Base-by-base conservation (phyloP, 2,113 vertebrate species). In the Bufo gargarizans region DNA sequence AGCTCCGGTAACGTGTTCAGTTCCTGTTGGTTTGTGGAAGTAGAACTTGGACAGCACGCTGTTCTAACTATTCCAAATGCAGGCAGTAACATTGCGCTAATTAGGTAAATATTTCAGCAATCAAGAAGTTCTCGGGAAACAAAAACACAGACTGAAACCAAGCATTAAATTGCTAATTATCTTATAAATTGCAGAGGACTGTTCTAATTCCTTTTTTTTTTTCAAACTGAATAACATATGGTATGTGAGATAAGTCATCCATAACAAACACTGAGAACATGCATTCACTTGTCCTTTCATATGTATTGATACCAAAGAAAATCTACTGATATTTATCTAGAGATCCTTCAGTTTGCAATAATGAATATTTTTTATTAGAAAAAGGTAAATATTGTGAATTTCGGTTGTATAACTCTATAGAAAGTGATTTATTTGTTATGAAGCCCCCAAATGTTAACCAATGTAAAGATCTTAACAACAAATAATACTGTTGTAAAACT, bases 21-120 rank as follows among this genome's bases (percentile, higher is more conserved):
- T 74, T 85, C 83, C 65, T 69, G 81, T 83, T 83, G 81, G 81
- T 83, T 83, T 83, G 81, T 83, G 61, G 81, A 83, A 83, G 81
- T 69, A 67, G 49, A 20, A 58, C 67, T 85, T 85, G 53, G n/a
- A 85, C 50, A 58, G 50, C 69, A 85, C 56, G 83, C 83, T 74
- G 83, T 85, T 85, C 17, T 74, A 85, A 74, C 65, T 72, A 22
- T 58, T 72, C 14, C 22, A 45, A 45, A 58, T 56, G 83, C 83
- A 85, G 69, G 33, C 81, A 53, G 47, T 83, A 83, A 65, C 63
- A 83, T 7, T 69, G 33, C 81, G 58, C 83, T 85, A 72, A 85
- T 85, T 85, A 74, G 83, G 69, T 58, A 85, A 85, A 72, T 85
- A 85, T 74, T 85, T 72, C 65, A 71, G 81, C 61, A 83, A 83